These are phyloP conservation scores for Halichoerus grypus DNA, from an alignment of 2,113 vertebrate species.

Conservation along the genomic window DNA sequence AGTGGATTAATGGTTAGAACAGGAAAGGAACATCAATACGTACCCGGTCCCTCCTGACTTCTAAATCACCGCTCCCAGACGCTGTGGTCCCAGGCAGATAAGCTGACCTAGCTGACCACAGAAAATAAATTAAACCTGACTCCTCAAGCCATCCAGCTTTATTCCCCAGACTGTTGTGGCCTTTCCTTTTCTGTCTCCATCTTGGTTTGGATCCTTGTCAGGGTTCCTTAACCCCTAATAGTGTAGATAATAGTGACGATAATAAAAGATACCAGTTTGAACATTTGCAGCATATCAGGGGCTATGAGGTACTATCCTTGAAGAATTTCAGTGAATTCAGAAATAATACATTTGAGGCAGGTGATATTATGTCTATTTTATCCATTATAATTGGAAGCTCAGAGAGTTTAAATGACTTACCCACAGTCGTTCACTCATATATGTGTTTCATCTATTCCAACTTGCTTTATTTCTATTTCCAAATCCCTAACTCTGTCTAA, in stretches of 20 bases:
- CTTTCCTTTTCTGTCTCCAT: not conserved
- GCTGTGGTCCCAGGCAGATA: not conserved
- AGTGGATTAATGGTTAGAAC: not conserved
- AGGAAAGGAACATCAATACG: rapidly evolving
- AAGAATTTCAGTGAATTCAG: not conserved
- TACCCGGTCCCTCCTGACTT: not conserved
- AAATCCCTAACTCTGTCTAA: not conserved
- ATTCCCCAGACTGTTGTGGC: not conserved
- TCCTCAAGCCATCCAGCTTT: not conserved
- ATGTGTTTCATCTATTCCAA: rapidly evolving
- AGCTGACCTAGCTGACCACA: not conserved
- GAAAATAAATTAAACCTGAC: not conserved
- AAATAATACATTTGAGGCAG: not conserved
- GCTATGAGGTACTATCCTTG: not conserved
- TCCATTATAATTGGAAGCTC: not conserved
- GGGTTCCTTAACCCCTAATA: not conserved
- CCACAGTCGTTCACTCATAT: too few relatives aligned
- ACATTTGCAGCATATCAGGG: not conserved
- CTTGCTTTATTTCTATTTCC: not conserved
- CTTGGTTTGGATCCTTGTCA: not conserved
- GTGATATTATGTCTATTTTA: not conserved
- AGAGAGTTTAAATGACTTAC: too few relatives aligned
- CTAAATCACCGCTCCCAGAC: not conserved
- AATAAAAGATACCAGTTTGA: not conserved
- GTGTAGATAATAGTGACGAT: too few relatives aligned